Percentiles rank a stretch among this genome's conserved stretches.
These are phyloP conservation scores for Cheilosia pagana DNA, from an alignment of 2,888 invertebrate genomes.

Conservation along the genomic window DNA sequence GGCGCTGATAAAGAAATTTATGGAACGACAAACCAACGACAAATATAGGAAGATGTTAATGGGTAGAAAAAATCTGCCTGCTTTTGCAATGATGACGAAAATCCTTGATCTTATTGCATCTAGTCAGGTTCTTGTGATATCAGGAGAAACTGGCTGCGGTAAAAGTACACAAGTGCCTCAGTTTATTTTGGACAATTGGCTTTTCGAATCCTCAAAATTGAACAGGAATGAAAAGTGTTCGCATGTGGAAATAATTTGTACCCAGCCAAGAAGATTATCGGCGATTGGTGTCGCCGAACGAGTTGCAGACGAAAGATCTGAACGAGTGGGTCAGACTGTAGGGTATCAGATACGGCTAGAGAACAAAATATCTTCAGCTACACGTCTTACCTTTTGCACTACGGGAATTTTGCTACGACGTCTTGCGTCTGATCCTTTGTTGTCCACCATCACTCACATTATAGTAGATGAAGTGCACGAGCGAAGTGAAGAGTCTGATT, in stretches of 20 bases:
- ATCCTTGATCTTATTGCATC: slow-evolving; percentile 87
- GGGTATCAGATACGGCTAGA: slow-evolving; percentile 91
- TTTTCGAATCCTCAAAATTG: slow-evolving; percentile 84
- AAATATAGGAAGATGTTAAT: slow-evolving; percentile 88
- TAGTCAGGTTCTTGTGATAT: slow-evolving; percentile 87
- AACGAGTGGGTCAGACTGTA: slow-evolving; percentile 85
- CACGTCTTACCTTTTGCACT: slow-evolving; percentile 95
- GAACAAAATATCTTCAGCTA: slow-evolving; percentile 90
- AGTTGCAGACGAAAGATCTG: slow-evolving; percentile 93
- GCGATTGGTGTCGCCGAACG: slow-evolving; percentile 96
- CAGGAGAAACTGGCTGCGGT: slow-evolving; percentile 93
- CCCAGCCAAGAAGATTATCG: slow-evolving; percentile 95
- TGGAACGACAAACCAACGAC: slow-evolving; percentile 86
- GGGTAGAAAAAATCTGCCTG: slow-evolving; percentile 87
- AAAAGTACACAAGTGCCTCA: slow-evolving; percentile 97
- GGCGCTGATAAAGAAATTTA: slow-evolving; percentile 86
- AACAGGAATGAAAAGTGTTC: slow-evolving; percentile 84
- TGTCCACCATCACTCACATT: slow-evolving; percentile 92
- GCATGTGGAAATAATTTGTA: slow-evolving; percentile 94
- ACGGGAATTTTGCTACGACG: slow-evolving; percentile 95
- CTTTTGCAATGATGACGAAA: slow-evolving; percentile 88
- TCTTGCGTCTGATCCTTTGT: slow-evolving; percentile 90
- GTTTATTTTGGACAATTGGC: slow-evolving; percentile 94
- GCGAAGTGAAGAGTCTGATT: slow-evolving; percentile 95
- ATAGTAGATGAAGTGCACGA: slow-evolving; percentile 97